Percentiles rank a stretch among this genome's conserved stretches.
These are phyloP conservation scores for Tretioscincus oriximinensis DNA, from an alignment of 2,113 vertebrate species.

Conservation along the genomic window DNA sequence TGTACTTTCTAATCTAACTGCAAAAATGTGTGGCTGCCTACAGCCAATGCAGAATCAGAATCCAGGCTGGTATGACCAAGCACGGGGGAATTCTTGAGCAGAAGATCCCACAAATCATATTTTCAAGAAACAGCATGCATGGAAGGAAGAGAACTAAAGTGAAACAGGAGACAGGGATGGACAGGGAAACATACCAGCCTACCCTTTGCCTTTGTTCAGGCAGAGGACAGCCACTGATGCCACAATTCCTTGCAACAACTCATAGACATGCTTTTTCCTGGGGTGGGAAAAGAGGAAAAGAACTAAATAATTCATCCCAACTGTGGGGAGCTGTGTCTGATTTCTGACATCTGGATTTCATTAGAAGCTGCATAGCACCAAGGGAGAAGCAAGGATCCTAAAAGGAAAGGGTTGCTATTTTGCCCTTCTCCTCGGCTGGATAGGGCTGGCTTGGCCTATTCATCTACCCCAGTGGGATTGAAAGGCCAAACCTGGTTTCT, in stretches of 20 bases:
- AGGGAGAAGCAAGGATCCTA: slow-evolving; percentile 78
- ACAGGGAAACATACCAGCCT: no score
- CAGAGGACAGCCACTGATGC: neutral
- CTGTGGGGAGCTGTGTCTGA: slow-evolving; percentile 81
- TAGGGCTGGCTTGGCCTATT: neutral
- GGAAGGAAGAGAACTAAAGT: neutral
- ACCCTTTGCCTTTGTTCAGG: neutral
- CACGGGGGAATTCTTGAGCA: no score
- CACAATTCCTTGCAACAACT: slow-evolving; percentile 42
- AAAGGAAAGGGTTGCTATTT: slow-evolving; percentile 74
- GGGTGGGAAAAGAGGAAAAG: neutral
- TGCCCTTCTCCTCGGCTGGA: slow-evolving; percentile 61
- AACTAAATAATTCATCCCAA: slow-evolving; percentile 84
- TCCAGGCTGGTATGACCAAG: no score
- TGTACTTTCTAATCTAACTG: no score
- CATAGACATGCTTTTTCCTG: slow-evolving; percentile 71
- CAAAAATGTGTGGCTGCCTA: no score
- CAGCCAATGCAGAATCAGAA: no score
- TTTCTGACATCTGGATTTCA: slow-evolving; percentile 89
- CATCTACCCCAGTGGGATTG: neutral
- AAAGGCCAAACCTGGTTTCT: slow-evolving; percentile 11
- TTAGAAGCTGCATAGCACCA: slow-evolving; percentile 77
- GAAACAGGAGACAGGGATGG: neutral
- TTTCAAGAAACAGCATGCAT: neutral
- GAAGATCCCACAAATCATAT: no score